Conservation (phyloP, 2,888 invertebrate genomes). For the Pantelozetes paolii region DNA sequence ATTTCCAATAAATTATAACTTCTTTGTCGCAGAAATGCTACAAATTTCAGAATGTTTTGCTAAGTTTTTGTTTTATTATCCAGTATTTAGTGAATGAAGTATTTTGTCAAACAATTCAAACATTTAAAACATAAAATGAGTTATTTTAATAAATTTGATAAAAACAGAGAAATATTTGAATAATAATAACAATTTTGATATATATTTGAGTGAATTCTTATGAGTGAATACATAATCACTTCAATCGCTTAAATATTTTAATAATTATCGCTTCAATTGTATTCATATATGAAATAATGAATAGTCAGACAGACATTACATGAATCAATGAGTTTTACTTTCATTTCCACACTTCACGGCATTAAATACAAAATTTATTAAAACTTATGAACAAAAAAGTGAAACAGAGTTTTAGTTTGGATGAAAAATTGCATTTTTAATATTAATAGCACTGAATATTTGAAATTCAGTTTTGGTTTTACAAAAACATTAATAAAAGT, state of each 20-base stretch:
- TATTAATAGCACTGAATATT: no score
- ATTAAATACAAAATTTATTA: background rate
- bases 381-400: background rate
- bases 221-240: background rate
- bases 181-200: background rate
- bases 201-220: background rate
- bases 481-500: no score
- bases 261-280: background rate
- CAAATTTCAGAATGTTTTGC: no score
- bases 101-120: no score
- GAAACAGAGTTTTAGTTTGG: no score
- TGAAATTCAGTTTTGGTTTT: no score
- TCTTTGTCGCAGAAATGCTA: no score
- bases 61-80: no score
- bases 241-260: background rate
- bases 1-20: no score
- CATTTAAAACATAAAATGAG: no score
- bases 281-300: background rate
- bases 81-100: no score
- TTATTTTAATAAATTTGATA: background rate
- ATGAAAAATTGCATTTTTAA: no score
- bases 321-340: conserved; percentile 1
- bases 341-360: background rate
- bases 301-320: background rate
- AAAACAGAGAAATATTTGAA: background rate